phyloP scores from a whole-genome alignment of 1,140 invertebrate species.

The Amyelois transitella region DNA sequence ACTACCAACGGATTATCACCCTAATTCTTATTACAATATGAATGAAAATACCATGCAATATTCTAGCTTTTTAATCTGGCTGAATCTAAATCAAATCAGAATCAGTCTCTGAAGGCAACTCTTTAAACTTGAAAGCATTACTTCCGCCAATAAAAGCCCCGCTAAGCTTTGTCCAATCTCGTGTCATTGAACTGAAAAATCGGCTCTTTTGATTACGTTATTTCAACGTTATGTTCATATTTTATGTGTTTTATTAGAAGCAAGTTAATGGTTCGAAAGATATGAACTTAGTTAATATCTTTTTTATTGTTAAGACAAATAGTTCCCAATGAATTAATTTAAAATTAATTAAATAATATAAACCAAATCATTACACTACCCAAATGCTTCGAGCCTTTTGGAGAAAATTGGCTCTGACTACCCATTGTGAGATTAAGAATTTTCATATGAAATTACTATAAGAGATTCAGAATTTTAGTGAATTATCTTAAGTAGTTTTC shows the following conservation, averaged over 20 bases:
- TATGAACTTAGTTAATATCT: too few relatives aligned
- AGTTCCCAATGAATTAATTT: too few relatives aligned
- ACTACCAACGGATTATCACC: constrained; percentile 6
- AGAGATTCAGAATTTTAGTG: too few relatives aligned
- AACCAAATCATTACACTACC: too few relatives aligned
- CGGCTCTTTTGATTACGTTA: constrained; percentile 9
- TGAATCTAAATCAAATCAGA: constrained; percentile 60
- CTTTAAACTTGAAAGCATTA: constrained; percentile 60
- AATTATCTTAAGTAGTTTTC: too few relatives aligned
- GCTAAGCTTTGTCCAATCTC: constrained; percentile 43
- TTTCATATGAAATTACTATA: too few relatives aligned
- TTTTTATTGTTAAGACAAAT: too few relatives aligned
- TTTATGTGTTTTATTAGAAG: neutral
- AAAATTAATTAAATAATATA: too few relatives aligned
- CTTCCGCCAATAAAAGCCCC: constrained; percentile 66
- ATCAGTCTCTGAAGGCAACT: constrained; percentile 46
- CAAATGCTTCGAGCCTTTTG: too few relatives aligned
- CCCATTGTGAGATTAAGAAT: too few relatives aligned
- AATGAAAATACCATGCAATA: constrained; percentile 21
- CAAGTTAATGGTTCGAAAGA: neutral
- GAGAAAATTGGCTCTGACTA: too few relatives aligned
- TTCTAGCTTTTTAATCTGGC: constrained; percentile 51
- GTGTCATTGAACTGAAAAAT: constrained; percentile 29
- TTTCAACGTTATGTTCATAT: neutral
- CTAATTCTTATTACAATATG: constrained; percentile 7